These are phyloP conservation scores for Archips xylosteana DNA, from an alignment of 2,888 invertebrate species.

Conservation along the genomic window DNA sequence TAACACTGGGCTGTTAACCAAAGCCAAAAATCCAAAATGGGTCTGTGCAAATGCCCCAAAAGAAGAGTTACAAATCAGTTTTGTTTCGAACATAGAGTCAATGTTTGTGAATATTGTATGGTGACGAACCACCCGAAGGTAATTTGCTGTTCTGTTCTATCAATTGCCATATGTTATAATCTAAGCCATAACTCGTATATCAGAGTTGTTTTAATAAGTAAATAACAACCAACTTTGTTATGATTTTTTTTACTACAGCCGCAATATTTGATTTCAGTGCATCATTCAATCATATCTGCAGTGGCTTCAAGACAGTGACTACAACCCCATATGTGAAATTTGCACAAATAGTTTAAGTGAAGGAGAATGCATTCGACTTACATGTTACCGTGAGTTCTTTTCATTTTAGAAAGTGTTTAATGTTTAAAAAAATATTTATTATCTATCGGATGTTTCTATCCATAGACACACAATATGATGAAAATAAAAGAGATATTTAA, in stretches of 20 bases:
- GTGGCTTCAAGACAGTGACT: conserved; percentile 99
- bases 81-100: conserved; percentile 99
- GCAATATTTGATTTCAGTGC: conserved; percentile 88
- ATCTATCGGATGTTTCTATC: no score
- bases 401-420: no score
- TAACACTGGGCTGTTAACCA: neutral
- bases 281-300: conserved; percentile 98
- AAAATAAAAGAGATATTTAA: no score
- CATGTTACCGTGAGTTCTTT: conserved; percentile 95
- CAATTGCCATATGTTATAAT: neutral
- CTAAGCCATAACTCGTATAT: neutral
- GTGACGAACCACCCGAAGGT: conserved; percentile 98
- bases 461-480: no score
- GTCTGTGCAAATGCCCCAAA: conserved; percentile 99
- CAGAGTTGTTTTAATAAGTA: neutral
- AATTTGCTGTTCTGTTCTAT: conserved; percentile 53
- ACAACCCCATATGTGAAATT: conserved; percentile 96
- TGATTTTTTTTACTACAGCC: conserved; percentile 1
- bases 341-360: conserved; percentile 93
- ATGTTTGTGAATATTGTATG: conserved; percentile 99
- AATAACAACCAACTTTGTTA: neutral
- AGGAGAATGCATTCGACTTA: conserved; percentile 94
- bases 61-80: conserved; percentile 98
- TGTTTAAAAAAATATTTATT: no score
- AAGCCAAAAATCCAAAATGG: conserved; percentile 87